Base-by-base conservation (phyloP, 2,888 invertebrate species). In the Acleris sparsana region DNA sequence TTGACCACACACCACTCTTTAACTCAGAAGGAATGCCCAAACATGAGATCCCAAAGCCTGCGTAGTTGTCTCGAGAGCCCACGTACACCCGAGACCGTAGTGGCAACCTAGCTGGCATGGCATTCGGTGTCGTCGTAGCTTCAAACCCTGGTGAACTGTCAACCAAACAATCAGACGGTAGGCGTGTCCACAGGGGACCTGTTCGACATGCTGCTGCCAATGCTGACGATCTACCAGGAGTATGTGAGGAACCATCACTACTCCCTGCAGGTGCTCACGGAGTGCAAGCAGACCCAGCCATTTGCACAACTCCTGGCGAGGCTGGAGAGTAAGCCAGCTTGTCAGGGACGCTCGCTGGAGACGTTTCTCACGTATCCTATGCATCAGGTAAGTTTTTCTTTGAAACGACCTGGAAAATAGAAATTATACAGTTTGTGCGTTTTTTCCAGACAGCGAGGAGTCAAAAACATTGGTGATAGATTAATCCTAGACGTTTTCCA, bases 221-320 rank as follows among this genome's bases (percentile, higher is more conserved):
- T 98, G 98, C 92, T 98, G 88, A 97, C 96, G 76, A 98, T 98
- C 83, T 98, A 98, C 91, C 98, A 98, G 91, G 98, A 98, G 93
- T 98, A 98, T 86, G 98, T 98, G 59, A 92, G 98, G 68, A 98
- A 98, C 88, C 98, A 98, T 85, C 98, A 98, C 89, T 98, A 97
- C 93, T 97, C 97, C 72, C 94, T 98, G 63, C 98, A 98, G 91
- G 96, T 97, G 29, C 93, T 98, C 71, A 97, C 98, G 0, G 98
- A 98, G 86, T 98, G 98, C 88, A 98, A 98, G 87, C 97, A 97
- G 88, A 94, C 95, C 55, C 93, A 95, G 65, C 94, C 95, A 0
- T 98, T 98, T 81, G 95, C 96, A 0, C 95, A 95, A 16, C 93
- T 98, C 57, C 92, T 98, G 63, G 94, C 95, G 63, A 91, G 97